Evolutionary conservation across 2,888 invertebrate genomes (phyloP), one percentile per base, ranked within the genome.

Genomic region (Melieria picta): DNA sequence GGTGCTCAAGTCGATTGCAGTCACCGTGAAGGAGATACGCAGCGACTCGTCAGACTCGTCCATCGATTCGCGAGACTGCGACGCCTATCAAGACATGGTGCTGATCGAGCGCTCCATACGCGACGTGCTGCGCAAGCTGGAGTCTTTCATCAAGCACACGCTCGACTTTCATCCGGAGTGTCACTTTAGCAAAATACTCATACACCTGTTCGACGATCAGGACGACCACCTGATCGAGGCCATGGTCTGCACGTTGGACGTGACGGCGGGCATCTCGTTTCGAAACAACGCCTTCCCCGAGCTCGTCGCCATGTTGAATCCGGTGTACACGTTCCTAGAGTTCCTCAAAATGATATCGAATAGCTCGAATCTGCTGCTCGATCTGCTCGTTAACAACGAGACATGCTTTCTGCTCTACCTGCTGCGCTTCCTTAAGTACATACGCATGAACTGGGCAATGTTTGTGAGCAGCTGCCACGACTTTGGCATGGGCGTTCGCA

Each of bases 211-310:
- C 81, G 93, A 93, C 79, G 95, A 96, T 86, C 96, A 96, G 85
- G 96, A 96, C 82, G 96, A 96, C 86, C 94, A 94, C 81, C 88
- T 96, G 78, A 94, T 96, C 72, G 96, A 96, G 88, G 93, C 95
- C 4, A 95, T 96, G 95, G 94, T 96, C 7, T 96, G 96, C 84
- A 94, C 94, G 52, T 87, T 96, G 64, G 96, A 96, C 85, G 95
- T 96, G 61, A 94, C 94, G 0, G 92, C 93, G 43, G 95, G 95
- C 56, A 92, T 96, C 71, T 93, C 93, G 45, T 93, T 94, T 83
- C 90, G 94, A 65, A 93, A 94, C 81, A 92, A 93, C 0, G 91
- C 93, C 72, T 93, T 93, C 79, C 93, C 93, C 3, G 94, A 94
- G 85, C 88, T 95, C 77, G 91, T 94, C 79, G 90, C 91, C 5